A percentile compares a stretch with the other conserved stretches of the same genome.
phyloP scores from a whole-genome alignment of 2,888 invertebrate species.

The Epinotia bilunana region DNA sequence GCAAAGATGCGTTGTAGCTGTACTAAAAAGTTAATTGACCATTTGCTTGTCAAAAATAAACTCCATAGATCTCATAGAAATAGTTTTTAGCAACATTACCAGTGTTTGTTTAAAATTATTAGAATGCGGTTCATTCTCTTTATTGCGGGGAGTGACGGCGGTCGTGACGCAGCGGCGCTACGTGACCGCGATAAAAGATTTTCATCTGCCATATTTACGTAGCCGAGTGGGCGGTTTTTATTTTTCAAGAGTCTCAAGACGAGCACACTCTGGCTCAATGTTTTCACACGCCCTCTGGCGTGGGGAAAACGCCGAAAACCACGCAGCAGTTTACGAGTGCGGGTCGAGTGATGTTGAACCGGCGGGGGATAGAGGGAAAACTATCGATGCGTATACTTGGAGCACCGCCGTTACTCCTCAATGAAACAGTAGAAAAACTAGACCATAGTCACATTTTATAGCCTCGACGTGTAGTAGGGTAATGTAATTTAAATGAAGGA shows the following conservation, averaged over 20 bases:
- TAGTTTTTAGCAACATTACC: slow-evolving; percentile 68
- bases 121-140: slow-evolving; percentile 79
- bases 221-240: slow-evolving; percentile 83
- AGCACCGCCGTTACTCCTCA: slow-evolving; percentile 59
- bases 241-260: slow-evolving; percentile 77
- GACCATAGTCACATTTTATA: slow-evolving; percentile 65
- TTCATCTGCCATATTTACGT: slow-evolving; percentile 84
- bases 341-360: slow-evolving; percentile 63
- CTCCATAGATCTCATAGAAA: slow-evolving; percentile 11
- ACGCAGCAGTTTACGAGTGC: slow-evolving; percentile 52
- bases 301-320: slow-evolving; percentile 65
- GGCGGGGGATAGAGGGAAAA: slow-evolving; percentile 48
- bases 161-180: slow-evolving; percentile 81
- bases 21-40: slow-evolving; percentile 28
- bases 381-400: slow-evolving; percentile 65
- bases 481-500: slow-evolving; percentile 83
- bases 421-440: slow-evolving; percentile 66
- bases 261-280: slow-evolving; percentile 66
- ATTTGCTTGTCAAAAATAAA: slow-evolving; percentile 18
- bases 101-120: slow-evolving; percentile 80
- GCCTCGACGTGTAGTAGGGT: slow-evolving; percentile 69
- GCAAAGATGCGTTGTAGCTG: slow-evolving; percentile 51
- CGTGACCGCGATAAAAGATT: slow-evolving; percentile 85
- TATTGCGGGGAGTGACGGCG: slow-evolving; percentile 81
- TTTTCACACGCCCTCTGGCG: slow-evolving; percentile 78